Base-by-base conservation (phyloP, 2,888 invertebrate genomes). In the Drosophila tripunctata region DNA sequence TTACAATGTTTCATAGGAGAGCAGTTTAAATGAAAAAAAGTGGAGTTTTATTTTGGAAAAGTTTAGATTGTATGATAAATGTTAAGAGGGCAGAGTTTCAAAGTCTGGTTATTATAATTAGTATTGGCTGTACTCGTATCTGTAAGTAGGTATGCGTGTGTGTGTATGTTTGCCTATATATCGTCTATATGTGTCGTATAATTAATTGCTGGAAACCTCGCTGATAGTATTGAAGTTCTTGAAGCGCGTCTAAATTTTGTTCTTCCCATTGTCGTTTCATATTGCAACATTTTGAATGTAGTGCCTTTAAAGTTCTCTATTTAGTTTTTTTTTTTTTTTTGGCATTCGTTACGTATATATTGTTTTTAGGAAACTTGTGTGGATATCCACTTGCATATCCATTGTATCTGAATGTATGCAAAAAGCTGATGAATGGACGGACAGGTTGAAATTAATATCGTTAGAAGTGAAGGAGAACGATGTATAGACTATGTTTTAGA, bases 191-290 rank as follows among this genome's bases (percentile, higher is more conserved):
- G 56, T 48, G 50, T 67, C 36, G 58, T 72, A 72, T 81, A 78
- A 68, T 74, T 82, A 76, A 60, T 71, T 81, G 67, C 74, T 74
- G 84, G 81, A 82, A 82, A 82, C 81, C 81, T 82, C 84, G 71
- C 81, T 81, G 84, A 76, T 84, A 84, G 82, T 72, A 75, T 67
- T 58, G 60, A 75, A 71, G 70, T 69, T 69, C 55, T 72, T 61
- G 40, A 62, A 74, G 58, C 61, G 60, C 64, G 40, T 44, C 58
- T 55, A 61, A 19, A 30, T 44, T 36, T 67, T 50, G 63, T 58
- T 47, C 50, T 56, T 22, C 27, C 10, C 21, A 27, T 40, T 48
- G 44, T 22, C 56, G 12, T 14, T 22, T 57, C 17, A 15, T 56
- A 8, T 51, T 36, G 72, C 79, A 82, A 80, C 83, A 83, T 75